A percentile compares a stretch with the other conserved stretches of the same genome.
phyloP scores from a whole-genome alignment of 2,888 invertebrate genomes.

The Aelia acuminata region DNA sequence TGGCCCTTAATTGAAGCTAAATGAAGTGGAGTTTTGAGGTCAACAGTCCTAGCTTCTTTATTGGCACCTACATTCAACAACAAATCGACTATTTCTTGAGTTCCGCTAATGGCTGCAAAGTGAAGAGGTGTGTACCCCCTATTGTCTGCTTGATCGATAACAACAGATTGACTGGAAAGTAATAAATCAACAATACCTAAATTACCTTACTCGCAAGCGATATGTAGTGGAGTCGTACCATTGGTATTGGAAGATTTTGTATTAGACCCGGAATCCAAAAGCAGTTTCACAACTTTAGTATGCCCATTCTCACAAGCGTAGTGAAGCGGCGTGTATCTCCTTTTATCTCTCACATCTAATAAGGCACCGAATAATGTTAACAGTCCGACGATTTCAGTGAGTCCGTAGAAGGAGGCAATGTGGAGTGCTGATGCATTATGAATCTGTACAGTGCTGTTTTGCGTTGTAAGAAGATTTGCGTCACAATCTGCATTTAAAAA shows the following conservation, averaged over 20 bases:
- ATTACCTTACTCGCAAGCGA: not conserved
- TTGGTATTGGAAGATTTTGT: not conserved
- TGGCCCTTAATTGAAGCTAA: no score
- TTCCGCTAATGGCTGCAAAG: constrained; percentile 91
- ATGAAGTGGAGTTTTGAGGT: no score
- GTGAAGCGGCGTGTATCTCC: not conserved
- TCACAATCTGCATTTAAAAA: not conserved
- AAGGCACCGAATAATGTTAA: not conserved
- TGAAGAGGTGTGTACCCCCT: constrained; percentile 81
- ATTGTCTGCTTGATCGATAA: not conserved
- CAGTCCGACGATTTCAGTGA: not conserved
- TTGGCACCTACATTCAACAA: no score
- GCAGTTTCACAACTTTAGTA: not conserved
- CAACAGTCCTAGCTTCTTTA: no score
- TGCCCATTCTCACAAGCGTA: not conserved
- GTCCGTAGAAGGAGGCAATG: not conserved
- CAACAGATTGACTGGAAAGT: not conserved
- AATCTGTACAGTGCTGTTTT: not conserved
- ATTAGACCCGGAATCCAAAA: not conserved
- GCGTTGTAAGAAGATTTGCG: not conserved
- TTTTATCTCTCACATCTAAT: not conserved
- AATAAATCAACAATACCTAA: not conserved
- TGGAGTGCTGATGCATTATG: not conserved
- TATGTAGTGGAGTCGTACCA: not conserved
- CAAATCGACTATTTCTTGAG: constrained; percentile 77